Percentiles rank a stretch among this genome's conserved stretches.
Evolutionary conservation across 23 tunicate genomes (phyloP).

Genomic region (Halocynthia aurantium): DNA sequence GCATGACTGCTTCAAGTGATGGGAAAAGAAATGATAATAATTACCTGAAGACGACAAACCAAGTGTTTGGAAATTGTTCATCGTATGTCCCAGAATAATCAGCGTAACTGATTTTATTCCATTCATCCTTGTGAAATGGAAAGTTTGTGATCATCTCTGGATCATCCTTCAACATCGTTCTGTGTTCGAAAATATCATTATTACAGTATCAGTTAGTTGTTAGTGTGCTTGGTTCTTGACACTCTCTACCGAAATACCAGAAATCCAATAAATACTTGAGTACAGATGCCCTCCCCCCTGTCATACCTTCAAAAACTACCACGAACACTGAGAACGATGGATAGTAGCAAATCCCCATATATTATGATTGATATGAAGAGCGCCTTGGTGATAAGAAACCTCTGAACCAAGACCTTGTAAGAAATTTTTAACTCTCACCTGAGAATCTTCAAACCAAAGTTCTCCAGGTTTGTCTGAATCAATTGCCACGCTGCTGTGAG

Average conservation of each 20-base stretch:
- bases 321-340: too few relatives aligned
- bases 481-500: slow-evolving; percentile 33
- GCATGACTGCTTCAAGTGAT: too few relatives aligned
- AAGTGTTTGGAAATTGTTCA: slow-evolving; percentile 59
- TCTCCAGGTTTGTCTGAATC: slow-evolving; percentile 35
- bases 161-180: slow-evolving; percentile 39
- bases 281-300: too few relatives aligned
- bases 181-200: neutral
- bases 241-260: too few relatives aligned
- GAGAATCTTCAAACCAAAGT: slow-evolving; percentile 20
- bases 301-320: too few relatives aligned
- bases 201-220: neutral
- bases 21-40: neutral
- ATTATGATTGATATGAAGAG: too few relatives aligned
- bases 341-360: too few relatives aligned
- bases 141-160: slow-evolving; percentile 36
- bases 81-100: slow-evolving; percentile 61
- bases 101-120: slow-evolving; percentile 61
- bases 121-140: slow-evolving; percentile 70
- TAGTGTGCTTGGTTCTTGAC: too few relatives aligned
- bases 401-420: too few relatives aligned
- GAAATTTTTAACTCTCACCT: slow-evolving; percentile 21
- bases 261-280: too few relatives aligned
- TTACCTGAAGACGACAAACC: slow-evolving; percentile 92
- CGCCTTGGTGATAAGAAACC: too few relatives aligned